Evolutionary conservation across 2,888 invertebrate genomes (phyloP).

Genomic region (Papilio gigon): DNA sequence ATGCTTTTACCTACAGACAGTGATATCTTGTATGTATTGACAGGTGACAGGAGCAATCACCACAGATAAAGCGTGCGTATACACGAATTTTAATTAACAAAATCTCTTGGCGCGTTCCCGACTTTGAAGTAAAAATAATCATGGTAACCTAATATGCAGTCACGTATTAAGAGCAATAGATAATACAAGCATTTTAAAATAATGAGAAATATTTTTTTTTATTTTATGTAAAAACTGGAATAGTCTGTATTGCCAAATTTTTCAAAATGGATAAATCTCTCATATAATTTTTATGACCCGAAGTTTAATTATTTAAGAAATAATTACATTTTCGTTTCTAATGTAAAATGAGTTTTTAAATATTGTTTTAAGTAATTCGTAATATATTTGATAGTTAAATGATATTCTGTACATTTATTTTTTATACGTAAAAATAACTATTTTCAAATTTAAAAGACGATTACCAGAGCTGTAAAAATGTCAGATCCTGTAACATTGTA

Average conservation of each 20-base stretch:
- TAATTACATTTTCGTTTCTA: no score
- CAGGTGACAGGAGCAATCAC: constrained; percentile 35
- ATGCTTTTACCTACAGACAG: constrained; percentile 40
- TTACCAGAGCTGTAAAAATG: constrained; percentile 34
- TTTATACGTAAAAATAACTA: background rate
- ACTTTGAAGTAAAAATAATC: background rate
- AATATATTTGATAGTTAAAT: no score
- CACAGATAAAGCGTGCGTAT: constrained; percentile 21
- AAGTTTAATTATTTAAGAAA: no score
- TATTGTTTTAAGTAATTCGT: no score
- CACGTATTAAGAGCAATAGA: background rate
- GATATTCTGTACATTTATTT: background rate
- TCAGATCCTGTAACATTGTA: constrained; percentile 50
- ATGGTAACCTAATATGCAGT: background rate
- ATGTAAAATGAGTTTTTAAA: no score
- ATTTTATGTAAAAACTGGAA: background rate
- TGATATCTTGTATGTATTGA: constrained; percentile 38
- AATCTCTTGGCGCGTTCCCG: background rate
- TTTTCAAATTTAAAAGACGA: constrained; percentile 18
- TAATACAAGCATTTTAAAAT: background rate
- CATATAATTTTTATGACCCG: no score
- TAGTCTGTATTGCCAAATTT: background rate
- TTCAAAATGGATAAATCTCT: no score
- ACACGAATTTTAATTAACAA: constrained; percentile 18
- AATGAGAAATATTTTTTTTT: background rate